Percentiles rank a stretch among this genome's conserved stretches.
Evolutionary conservation across 2,113 vertebrate species (phyloP).

Genomic region (Albula glossodonta): DNA sequence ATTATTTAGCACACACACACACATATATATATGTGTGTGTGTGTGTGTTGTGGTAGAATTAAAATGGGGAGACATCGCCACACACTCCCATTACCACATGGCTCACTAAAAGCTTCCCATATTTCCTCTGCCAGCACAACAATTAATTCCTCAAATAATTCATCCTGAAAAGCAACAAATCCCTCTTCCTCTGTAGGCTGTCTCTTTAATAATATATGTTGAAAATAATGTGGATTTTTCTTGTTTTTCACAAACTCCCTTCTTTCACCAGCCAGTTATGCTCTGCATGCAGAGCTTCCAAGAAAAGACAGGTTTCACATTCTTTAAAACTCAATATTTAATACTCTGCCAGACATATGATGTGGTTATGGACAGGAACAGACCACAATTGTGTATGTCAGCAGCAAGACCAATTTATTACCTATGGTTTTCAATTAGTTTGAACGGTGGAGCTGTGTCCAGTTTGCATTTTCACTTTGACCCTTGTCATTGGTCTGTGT

Average conservation of each 20-base stretch:
- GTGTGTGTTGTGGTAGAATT: conserved; percentile 2
- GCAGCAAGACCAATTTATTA: not conserved
- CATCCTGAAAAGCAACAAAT: not conserved
- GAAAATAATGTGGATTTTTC: not conserved
- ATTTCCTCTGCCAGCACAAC: not conserved
- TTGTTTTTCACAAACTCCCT: not conserved
- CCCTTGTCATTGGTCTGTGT: not conserved
- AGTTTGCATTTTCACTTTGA: not conserved
- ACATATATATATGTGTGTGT: no score
- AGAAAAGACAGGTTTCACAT: not conserved
- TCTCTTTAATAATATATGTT: not conserved
- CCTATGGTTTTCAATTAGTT: not conserved
- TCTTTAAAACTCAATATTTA: no score
- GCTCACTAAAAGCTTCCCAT: not conserved
- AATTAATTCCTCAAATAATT: conserved; percentile 13
- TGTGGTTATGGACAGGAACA: not conserved
- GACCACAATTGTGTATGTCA: not conserved
- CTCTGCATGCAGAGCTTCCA: not conserved
- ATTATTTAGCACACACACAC: no score
- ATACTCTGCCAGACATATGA: not conserved
- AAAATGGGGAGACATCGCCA: not conserved
- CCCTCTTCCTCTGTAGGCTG: not conserved
- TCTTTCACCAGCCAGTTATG: not conserved
- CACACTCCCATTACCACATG: not conserved
- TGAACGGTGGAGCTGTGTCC: not conserved